Conservation (phyloP, 1,140 invertebrate genomes). For the Drosophila gunungcola region DNA sequence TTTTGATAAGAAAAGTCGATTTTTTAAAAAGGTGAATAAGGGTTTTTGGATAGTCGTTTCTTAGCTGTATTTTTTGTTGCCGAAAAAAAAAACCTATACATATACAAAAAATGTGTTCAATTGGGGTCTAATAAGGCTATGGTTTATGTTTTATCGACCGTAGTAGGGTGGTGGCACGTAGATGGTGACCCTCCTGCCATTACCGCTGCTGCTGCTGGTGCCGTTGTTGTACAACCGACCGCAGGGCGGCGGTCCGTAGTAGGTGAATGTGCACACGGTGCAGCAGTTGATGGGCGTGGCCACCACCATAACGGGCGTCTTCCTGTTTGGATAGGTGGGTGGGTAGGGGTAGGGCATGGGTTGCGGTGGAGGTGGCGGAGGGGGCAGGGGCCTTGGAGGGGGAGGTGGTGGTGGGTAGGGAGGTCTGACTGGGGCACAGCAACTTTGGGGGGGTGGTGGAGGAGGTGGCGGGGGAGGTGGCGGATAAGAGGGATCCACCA, state of each 20-base stretch:
- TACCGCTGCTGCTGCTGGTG: slow-evolving; percentile 7
- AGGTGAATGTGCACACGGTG: slow-evolving; percentile 68
- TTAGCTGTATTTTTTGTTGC: not conserved
- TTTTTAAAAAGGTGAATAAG: too few species aligned
- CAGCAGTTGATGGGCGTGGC: slow-evolving; percentile 70
- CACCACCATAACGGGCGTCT: slow-evolving; percentile 61
- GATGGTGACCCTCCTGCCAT: slow-evolving; percentile 55
- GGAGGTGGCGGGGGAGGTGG: slow-evolving; percentile 16
- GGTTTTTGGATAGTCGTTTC: too few species aligned
- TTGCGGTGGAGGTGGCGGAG: slow-evolving; percentile 1
- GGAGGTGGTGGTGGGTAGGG: not conserved
- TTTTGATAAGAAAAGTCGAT: too few species aligned
- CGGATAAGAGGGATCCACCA: slow-evolving; percentile 35
- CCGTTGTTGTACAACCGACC: slow-evolving; percentile 45
- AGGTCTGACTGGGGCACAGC: slow-evolving; percentile 11
- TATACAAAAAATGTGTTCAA: not conserved
- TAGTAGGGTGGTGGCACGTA: slow-evolving; percentile 71
- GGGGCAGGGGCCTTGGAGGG: slow-evolving; percentile 14
- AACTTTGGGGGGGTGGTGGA: slow-evolving; percentile 7
- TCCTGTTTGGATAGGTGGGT: slow-evolving; percentile 17
- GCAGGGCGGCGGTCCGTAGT: slow-evolving; percentile 79
- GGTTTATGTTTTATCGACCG: slow-evolving; percentile 31
- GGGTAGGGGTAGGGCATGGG: slow-evolving; percentile 25
- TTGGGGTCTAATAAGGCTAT: not conserved
- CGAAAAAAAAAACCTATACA: not conserved